These are phyloP conservation scores for Ciconia nigra DNA, from an alignment of 2,797 vertebrate genomes.

Conservation along the genomic window DNA sequence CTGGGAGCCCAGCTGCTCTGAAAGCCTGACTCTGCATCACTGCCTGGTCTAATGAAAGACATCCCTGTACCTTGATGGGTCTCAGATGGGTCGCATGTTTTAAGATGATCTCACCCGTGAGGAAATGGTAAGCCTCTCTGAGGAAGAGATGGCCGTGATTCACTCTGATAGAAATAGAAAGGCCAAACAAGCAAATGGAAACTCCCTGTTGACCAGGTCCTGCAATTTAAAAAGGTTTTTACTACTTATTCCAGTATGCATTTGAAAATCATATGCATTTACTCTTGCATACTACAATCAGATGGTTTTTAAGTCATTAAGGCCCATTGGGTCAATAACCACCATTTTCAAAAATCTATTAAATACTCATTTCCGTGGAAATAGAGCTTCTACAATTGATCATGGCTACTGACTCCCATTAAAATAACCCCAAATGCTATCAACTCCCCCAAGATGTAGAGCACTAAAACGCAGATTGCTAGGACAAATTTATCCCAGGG, in stretches of 20 bases:
- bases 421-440: constrained; percentile 57
- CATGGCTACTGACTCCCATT: constrained; percentile 53
- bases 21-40: not conserved
- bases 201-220: constrained; percentile 49
- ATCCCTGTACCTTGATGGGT: not conserved
- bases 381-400: constrained; percentile 66
- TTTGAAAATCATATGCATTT: constrained; percentile 57
- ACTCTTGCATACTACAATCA: constrained; percentile 23
- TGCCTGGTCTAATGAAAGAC: not conserved
- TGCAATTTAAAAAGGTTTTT: constrained; percentile 61
- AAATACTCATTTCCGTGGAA: constrained; percentile 67
- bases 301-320: constrained; percentile 65
- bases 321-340: constrained; percentile 64
- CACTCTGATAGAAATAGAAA: constrained; percentile 48
- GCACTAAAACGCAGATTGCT: constrained; percentile 32
- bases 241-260: constrained; percentile 57
- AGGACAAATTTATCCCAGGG: constrained; percentile 54
- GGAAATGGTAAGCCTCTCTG: not conserved
- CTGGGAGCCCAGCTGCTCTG: not conserved
- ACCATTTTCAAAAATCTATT: constrained; percentile 69
- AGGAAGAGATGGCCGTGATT: constrained; percentile 6
- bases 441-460: constrained; percentile 49
- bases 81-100: not conserved
- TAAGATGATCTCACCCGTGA: constrained; percentile 3
- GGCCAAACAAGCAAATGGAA: constrained; percentile 48